A percentile compares a stretch with the other conserved stretches of the same genome.
These are phyloP conservation scores for Halcyon senegalensis DNA, from an alignment of 2,113 vertebrate genomes.

Conservation along the genomic window DNA sequence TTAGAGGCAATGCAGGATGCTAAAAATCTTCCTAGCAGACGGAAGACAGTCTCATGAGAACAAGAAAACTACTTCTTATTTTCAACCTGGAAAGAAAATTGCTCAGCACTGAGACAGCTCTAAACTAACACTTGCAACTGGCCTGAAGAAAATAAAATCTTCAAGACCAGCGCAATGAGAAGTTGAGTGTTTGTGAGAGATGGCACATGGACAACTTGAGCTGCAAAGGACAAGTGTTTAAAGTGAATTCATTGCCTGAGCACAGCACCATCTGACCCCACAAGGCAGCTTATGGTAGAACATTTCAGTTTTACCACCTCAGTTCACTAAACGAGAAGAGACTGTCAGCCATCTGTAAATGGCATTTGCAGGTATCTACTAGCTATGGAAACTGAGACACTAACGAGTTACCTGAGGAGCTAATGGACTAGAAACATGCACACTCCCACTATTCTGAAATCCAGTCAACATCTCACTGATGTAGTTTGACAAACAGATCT, in stretches of 20 bases:
- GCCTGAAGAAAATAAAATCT: background rate
- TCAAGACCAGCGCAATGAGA: background rate
- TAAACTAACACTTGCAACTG: background rate
- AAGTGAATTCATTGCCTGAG: background rate
- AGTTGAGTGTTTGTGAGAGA: background rate
- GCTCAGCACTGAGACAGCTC: background rate
- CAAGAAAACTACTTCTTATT: background rate
- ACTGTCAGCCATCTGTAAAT: background rate
- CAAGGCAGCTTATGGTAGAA: background rate
- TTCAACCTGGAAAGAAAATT: conserved; percentile 17
- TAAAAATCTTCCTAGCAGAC: conserved; percentile 33
- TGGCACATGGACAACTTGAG: background rate
- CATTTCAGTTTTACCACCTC: background rate
- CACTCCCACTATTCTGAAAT: background rate
- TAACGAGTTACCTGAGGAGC: background rate
- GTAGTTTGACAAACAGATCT: background rate
- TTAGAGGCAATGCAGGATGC: conserved; percentile 8
- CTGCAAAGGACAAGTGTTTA: background rate
- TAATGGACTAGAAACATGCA: background rate
- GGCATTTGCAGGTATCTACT: background rate
- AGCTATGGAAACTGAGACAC: background rate
- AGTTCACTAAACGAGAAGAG: background rate
- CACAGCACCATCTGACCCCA: background rate
- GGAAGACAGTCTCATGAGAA: conserved; percentile 1
- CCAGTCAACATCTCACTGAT: background rate